Percentiles rank a stretch among this genome's conserved stretches.
Evolutionary conservation across 2,113 vertebrate species (phyloP).

Genomic region (Acanthochromis polyacanthus): DNA sequence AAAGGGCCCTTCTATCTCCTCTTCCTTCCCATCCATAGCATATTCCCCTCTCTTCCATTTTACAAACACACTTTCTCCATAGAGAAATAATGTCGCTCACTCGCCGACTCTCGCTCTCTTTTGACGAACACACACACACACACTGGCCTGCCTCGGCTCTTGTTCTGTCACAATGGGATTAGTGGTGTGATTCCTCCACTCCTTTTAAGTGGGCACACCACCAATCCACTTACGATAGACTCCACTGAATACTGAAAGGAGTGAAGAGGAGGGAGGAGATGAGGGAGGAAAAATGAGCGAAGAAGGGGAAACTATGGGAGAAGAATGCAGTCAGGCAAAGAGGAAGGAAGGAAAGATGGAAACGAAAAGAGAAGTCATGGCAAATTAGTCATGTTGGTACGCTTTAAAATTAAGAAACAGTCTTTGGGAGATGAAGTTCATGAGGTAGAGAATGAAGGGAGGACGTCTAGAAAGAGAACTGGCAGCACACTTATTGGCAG

Average conservation of each 20-base stretch:
- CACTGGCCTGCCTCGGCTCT: slow-evolving; percentile 44
- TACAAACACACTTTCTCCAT: slow-evolving; percentile 37
- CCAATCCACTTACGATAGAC: slow-evolving; percentile 78
- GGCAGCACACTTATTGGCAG: slow-evolving; percentile 34
- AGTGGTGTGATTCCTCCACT: slow-evolving; percentile 78
- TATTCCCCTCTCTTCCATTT: slow-evolving; percentile 41
- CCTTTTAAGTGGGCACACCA: slow-evolving; percentile 76
- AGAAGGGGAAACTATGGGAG: neutral
- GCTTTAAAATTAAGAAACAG: neutral
- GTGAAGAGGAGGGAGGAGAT: slow-evolving; percentile 45
- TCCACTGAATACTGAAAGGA: slow-evolving; percentile 64
- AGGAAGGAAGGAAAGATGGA: neutral
- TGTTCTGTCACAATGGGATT: slow-evolving; percentile 80
- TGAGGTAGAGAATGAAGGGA: neutral
- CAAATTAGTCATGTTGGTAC: neutral
- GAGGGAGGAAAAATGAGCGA: slow-evolving; percentile 5
- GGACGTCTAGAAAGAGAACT: slow-evolving; percentile 3
- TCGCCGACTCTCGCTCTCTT: slow-evolving; percentile 22
- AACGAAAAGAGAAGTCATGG: slow-evolving; percentile 1
- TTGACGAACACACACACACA: neutral
- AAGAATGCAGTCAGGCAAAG: slow-evolving; percentile 10
- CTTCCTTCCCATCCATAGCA: slow-evolving; percentile 41
- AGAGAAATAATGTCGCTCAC: slow-evolving; percentile 46
- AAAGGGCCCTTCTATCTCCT: slow-evolving; percentile 58
- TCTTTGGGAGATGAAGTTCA: neutral